A percentile compares a stretch with the other conserved stretches of the same genome.
Conservation (phyloP, 2,113 vertebrate genomes). For the Tympanuchus pallidicinctus region DNA sequence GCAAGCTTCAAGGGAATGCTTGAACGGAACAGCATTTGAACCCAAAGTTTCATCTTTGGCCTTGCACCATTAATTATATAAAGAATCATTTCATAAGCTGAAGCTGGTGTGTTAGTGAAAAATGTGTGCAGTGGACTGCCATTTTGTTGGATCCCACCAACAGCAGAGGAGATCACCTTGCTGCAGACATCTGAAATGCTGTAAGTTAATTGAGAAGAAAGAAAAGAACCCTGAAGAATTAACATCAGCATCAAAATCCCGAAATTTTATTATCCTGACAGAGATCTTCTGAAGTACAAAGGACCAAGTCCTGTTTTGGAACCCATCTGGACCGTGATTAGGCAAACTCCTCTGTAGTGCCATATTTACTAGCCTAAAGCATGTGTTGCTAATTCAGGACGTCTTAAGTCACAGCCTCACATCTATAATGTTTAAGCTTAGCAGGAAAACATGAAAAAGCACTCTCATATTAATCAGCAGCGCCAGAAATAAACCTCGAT, state of each 20-base stretch:
- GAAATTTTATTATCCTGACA: slow-evolving; percentile 12
- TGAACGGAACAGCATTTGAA: slow-evolving; percentile 58
- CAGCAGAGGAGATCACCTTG: slow-evolving; percentile 2
- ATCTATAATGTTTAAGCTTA: slow-evolving; percentile 36
- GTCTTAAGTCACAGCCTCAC: slow-evolving; percentile 12
- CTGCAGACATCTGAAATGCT: slow-evolving; percentile 33
- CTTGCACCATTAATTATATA: slow-evolving; percentile 50
- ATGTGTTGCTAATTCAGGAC: slow-evolving; percentile 24
- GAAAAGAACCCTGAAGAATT: neutral
- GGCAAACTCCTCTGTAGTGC: neutral
- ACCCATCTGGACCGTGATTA: neutral
- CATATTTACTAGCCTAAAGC: slow-evolving; percentile 51
- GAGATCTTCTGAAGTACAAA: slow-evolving; percentile 38
- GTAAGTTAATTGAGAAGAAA: slow-evolving; percentile 1
- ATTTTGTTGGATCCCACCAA: slow-evolving; percentile 31
- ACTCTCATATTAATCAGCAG: slow-evolving; percentile 12
- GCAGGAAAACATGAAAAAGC: slow-evolving; percentile 58
- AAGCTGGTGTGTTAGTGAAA: slow-evolving; percentile 48
- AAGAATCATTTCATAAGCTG: slow-evolving; percentile 65
- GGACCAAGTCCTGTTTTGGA: neutral
- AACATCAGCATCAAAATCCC: neutral
- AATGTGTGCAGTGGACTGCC: slow-evolving; percentile 58
- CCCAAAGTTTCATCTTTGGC: slow-evolving; percentile 54
- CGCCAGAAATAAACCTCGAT: slow-evolving; percentile 43
- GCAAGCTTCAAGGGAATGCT: slow-evolving; percentile 68